Conservation (phyloP, 2,797 vertebrate genomes). For the Monodelphis domestica region DNA sequence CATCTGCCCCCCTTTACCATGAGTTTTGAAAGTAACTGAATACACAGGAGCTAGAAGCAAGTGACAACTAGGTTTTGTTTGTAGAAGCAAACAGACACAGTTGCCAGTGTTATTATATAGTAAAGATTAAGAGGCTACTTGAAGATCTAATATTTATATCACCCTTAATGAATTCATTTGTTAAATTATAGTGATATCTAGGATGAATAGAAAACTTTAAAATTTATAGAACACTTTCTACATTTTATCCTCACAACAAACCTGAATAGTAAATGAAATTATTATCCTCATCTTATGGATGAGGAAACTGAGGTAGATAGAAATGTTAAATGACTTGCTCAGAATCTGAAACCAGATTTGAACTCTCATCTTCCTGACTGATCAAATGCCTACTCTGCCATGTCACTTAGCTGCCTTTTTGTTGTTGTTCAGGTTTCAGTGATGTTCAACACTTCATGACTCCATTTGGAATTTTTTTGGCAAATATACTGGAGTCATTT, state of each 20-base stretch:
- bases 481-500: no score
- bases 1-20: no score
- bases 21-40: constrained; percentile 66
- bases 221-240: background rate
- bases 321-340: no score
- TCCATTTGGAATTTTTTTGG: no score
- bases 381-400: no score
- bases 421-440: no score
- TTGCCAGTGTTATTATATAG: background rate
- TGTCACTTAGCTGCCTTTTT: no score
- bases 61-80: constrained; percentile 44
- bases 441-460: no score
- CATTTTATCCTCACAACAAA: background rate
- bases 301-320: background rate
- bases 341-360: background rate
- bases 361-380: no score
- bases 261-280: background rate
- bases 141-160: background rate
- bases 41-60: constrained; percentile 29
- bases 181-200: background rate
- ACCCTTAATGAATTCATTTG: background rate
- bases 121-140: background rate
- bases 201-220: background rate
- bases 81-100: constrained; percentile 35
- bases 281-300: background rate